Base-by-base conservation (phyloP, 1,140 invertebrate genomes). In the Aphidius gifuensis region DNA sequence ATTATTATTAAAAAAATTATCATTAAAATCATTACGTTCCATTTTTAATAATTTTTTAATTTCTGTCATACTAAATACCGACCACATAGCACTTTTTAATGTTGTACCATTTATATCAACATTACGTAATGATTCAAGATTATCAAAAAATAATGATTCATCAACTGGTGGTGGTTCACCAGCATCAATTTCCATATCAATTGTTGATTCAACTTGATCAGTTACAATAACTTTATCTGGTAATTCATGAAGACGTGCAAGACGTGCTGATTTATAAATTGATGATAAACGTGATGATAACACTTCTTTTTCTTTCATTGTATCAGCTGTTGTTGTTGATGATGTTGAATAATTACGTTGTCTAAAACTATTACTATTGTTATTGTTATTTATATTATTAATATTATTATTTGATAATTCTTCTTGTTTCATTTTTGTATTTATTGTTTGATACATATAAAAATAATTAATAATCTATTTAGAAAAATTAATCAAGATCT, bases 1-100 rank as follows among this genome's bases (percentile, higher is more conserved):
- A 8, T 40, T 6, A 7, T 7, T 7, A 45, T 61, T 39, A 39
- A 64, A 47, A 9, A 64, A 62, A 3, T 39, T 45, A 23, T 64
- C 65, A 6, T 67, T 56, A 0, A 72, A 38, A 9, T 72, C 67
- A 11, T 71, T 76, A 44, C 75, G 77, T 56, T 83, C 82, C 49
- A 83, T 74, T 4, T 80, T 74, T 3, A 78, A 48, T 6, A 83
- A 59, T 2, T 75, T 57, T 38, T 76, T 80, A 67, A 80, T 77
- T 55, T 82, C 79, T 0, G 72, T 65, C 3, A 74, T 68, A 2
- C 68, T 75, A 5, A 80, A 65, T 0, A 71, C 73, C 0, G 80
- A 78, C 74, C 81, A 78, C 45, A 84, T 74, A 3, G 70, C 71
- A 1, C 78, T 80, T 58, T 79, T 78, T 5, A 82, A 70, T 32